These are phyloP conservation scores for Antedon mediterranea DNA, from an alignment of 53 echinoderm and acorn worm genomes.

Conservation along the genomic window DNA sequence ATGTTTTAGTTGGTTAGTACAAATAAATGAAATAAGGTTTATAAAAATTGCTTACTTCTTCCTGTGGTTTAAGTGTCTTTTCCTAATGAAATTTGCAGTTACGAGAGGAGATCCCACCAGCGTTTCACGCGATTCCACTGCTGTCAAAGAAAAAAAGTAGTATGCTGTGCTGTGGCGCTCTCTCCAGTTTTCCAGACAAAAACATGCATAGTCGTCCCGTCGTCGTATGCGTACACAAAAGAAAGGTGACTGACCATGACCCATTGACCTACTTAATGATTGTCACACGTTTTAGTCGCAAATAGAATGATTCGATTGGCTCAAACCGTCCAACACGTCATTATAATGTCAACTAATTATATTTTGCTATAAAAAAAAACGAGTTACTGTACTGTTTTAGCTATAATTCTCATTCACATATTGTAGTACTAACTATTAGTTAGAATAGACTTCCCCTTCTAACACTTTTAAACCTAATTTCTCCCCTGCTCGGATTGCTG, in stretches of 20 bases:
- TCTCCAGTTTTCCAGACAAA: too few species aligned
- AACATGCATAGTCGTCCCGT: background rate
- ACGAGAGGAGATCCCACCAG: background rate
- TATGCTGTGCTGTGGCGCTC: background rate
- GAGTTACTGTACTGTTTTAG: background rate
- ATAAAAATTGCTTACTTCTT: background rate
- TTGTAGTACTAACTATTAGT: too few species aligned
- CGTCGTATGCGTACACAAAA: background rate
- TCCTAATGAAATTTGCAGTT: background rate
- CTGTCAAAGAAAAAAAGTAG: background rate
- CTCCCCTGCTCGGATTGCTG: too few species aligned
- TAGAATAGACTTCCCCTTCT: too few species aligned
- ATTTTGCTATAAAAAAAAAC: background rate
- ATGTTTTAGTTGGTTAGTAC: too few species aligned
- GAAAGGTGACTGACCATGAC: background rate
- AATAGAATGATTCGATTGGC: background rate
- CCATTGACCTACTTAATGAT: background rate
- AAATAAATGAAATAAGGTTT: background rate
- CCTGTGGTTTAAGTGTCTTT: background rate
- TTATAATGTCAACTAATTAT: background rate
- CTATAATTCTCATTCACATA: background rate
- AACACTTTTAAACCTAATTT: too few species aligned
- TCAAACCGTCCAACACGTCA: background rate
- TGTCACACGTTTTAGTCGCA: background rate
- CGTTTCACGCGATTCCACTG: background rate